Percentiles rank a stretch among this genome's conserved stretches.
Conservation (phyloP, 2,888 invertebrate species). For the Linnaemya vulpina region DNA sequence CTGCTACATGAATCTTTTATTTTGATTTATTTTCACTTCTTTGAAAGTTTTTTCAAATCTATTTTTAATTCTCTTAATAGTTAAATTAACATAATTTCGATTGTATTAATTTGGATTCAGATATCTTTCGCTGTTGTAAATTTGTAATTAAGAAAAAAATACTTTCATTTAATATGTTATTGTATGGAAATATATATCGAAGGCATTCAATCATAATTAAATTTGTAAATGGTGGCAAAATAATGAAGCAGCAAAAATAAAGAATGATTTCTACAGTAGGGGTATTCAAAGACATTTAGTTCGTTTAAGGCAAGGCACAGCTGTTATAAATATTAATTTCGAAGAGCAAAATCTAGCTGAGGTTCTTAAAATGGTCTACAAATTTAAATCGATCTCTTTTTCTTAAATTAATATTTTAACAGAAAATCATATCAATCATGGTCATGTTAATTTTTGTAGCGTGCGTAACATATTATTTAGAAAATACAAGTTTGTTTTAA, state of each 20-base stretch:
- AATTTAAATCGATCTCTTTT: too few relatives aligned
- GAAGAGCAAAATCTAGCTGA: too few relatives aligned
- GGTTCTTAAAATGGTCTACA: too few relatives aligned
- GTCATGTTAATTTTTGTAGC: too few relatives aligned
- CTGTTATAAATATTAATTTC: too few relatives aligned
- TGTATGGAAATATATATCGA: neutral
- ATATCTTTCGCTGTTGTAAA: neutral
- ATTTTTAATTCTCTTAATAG: neutral
- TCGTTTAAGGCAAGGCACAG: too few relatives aligned
- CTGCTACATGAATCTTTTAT: neutral
- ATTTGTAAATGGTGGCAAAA: neutral
- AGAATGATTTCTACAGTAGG: neutral
- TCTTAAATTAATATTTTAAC: too few relatives aligned
- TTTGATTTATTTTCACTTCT: neutral
- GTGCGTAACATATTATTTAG: too few relatives aligned
- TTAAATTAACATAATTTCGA: neutral
- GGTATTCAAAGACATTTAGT: neutral
- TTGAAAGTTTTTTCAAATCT: neutral
- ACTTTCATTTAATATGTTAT: neutral
- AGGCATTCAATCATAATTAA: neutral
- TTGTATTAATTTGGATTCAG: neutral
- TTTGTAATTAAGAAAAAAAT: neutral
- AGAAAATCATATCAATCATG: too few relatives aligned
- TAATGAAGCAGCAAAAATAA: neutral
- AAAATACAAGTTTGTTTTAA: too few relatives aligned